Base-by-base conservation (phyloP, 2,888 invertebrate species). In the Neoaliturus tenellus region DNA sequence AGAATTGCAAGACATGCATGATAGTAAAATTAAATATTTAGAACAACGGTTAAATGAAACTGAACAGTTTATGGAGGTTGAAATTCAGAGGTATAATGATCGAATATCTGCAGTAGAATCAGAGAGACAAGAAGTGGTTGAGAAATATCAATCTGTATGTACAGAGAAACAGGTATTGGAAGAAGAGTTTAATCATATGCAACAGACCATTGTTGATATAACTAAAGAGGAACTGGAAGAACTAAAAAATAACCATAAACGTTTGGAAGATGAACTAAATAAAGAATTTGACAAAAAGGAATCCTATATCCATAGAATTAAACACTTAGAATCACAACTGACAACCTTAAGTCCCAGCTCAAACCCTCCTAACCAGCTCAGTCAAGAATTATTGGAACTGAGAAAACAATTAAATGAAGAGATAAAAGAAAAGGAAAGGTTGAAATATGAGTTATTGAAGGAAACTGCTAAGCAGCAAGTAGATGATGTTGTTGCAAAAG, bases 251-350 rank as follows among this genome's bases (percentile, higher is more conserved):
- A 82, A 83, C 14, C 81, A 80, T 10, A 81, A 75, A 51, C n/a
- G 41, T 48, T 44, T 83, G 25, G 35, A 67, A 55, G 89, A 90
- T 20, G 91, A 91, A 87, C 91, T 91, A 87, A 92, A 91, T 87
- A 89, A 89, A 39, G 91, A 91, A 71, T 91, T 92, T 80, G 91
- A 91, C 87, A 91, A 91, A 84, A 88, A 92, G 71, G 93, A 93
- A 86, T 88, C 89, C 0, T 28, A 78, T 20, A 78, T 78, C 35
- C 2, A 33, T n/a, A 78, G 55, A n/a, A 78, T 78, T 17, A 48
- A 78, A 78, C 55, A 78, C 10, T 28, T 78, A 55, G 78, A 78
- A 33, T 28, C 55, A 17, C 51, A 78, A 20, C 55, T 78, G 14
- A n/a, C n/a, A 44, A 6, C 10, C 3, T 35, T 14, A 35, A 55